phyloP scores from a whole-genome alignment of 2,113 vertebrate species.

The Sorex fumeus region DNA sequence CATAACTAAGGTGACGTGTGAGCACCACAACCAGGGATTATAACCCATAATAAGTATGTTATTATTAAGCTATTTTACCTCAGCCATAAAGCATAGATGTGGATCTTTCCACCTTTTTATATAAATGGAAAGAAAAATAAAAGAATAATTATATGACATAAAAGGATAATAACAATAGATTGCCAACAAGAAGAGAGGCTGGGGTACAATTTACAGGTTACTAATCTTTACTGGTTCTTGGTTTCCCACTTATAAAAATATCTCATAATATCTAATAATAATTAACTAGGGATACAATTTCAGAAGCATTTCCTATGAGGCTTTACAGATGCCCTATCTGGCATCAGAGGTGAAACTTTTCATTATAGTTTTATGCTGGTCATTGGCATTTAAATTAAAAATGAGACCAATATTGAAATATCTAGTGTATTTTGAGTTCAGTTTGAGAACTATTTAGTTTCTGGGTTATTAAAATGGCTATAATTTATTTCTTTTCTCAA shows the following conservation, averaged over 20 bases:
- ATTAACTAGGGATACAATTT: not conserved
- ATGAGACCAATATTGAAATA: conserved; percentile 1
- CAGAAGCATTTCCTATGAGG: not conserved
- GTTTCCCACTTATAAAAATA: not conserved
- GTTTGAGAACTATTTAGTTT: not conserved
- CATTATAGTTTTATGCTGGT: not conserved
- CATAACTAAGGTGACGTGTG: no score
- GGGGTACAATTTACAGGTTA: not conserved
- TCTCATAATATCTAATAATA: not conserved
- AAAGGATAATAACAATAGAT: not conserved
- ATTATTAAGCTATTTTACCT: not conserved
- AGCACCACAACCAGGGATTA: no score
- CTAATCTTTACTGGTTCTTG: not conserved
- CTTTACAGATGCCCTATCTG: not conserved
- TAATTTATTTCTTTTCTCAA: not conserved
- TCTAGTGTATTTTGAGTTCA: not conserved
- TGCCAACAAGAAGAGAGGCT: not conserved
- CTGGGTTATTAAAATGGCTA: conserved; percentile 10
- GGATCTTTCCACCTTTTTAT: not conserved
- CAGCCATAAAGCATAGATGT: not conserved
- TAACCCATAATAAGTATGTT: not conserved
- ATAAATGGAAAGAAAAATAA: not conserved
- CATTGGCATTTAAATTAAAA: not conserved
- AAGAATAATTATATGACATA: not conserved
- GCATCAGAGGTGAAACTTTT: no score